Base-by-base conservation (phyloP, 2,888 invertebrate species). In the Eretmocerus hayati region DNA sequence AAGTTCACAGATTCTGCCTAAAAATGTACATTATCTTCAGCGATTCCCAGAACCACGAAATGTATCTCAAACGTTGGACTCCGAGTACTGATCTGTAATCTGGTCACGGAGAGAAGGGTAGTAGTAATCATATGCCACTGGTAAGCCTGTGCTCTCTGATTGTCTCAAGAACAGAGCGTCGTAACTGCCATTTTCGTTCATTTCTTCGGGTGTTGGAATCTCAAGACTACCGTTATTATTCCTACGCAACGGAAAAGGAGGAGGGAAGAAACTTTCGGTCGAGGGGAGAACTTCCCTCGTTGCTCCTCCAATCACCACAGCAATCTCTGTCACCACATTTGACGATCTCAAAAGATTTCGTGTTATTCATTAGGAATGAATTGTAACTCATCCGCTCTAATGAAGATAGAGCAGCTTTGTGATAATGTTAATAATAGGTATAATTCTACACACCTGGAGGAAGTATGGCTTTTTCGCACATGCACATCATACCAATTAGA, bases 401-500 rank as follows among this genome's bases (percentile, higher is more conserved):
- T n/a, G n/a, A n/a, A n/a, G n/a, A n/a, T n/a, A n/a, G n/a, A n/a
- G n/a, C n/a, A n/a, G n/a, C n/a, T n/a, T n/a, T n/a, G n/a, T n/a
- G n/a, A n/a, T n/a, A n/a, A n/a, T n/a, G n/a, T n/a, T n/a, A n/a
- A n/a, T n/a, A n/a, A n/a, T n/a, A n/a, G n/a, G n/a, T n/a, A n/a
- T n/a, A 2, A 35, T 22, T 11, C 3, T 3, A 9, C 6, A 22
- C 26, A 46, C 46, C 41, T 59, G 59, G 37, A 61, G 57, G 40
- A 59, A 57, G 55, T 61, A 61, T 60, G 59, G 19, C 56, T 58
- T 44, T 59, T 57, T 55, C 55, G 50, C 19, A 61, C 60, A 45
- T 62, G 59, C 26, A 52, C 36, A 23, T 15, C 55, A 49, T 59
- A 58, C 58, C 59, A 62, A 40, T 52, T 38, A 45, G 48, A 42